Conservation (phyloP, 1,140 invertebrate species). For the Lordiphosa collinella region DNA sequence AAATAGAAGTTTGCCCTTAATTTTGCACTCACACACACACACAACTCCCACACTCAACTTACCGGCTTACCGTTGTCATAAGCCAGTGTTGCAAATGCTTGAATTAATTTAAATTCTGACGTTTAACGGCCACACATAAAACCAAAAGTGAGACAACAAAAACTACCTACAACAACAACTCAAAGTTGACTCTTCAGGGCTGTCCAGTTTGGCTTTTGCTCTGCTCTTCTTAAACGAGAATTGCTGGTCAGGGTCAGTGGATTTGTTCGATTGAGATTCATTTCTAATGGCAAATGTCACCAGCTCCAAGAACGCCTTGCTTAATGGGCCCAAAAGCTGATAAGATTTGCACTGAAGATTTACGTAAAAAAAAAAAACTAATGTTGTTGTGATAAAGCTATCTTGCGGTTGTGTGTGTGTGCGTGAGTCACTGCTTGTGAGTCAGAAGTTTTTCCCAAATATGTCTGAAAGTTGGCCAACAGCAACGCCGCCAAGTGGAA, state of each 20-base stretch:
- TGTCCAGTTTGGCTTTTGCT: slow-evolving; percentile 1
- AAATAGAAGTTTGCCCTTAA: slow-evolving; percentile 17
- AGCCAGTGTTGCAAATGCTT: background rate
- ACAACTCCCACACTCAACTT: background rate
- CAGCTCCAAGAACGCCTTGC: background rate
- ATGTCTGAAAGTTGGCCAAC: slow-evolving; percentile 15
- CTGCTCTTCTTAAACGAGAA: slow-evolving; percentile 12
- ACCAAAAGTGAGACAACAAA: background rate
- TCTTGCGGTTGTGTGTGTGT: slow-evolving; percentile 4
- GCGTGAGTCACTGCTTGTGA: slow-evolving; percentile 13
- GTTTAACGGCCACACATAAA: background rate
- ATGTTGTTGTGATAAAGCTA: slow-evolving; percentile 19
- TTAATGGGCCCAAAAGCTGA: slow-evolving; percentile 12
- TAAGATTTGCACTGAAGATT: slow-evolving; percentile 48
- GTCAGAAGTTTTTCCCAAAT: slow-evolving; percentile 46
- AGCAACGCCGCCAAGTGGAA: background rate
- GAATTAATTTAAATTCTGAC: background rate
- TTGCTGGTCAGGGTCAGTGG: slow-evolving; percentile 7
- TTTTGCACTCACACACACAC: background rate
- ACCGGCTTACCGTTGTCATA: background rate
- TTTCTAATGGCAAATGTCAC: slow-evolving; percentile 6
- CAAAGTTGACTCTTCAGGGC: slow-evolving; percentile 1
- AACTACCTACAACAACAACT: slow-evolving; percentile 1
- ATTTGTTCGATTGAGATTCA: background rate
- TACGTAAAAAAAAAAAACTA: slow-evolving; percentile 30